Evolutionary conservation across 2,797 vertebrate genomes (phyloP), one percentile per base, ranked within the genome.

Genomic region (Phrynocephalus forsythii): DNA sequence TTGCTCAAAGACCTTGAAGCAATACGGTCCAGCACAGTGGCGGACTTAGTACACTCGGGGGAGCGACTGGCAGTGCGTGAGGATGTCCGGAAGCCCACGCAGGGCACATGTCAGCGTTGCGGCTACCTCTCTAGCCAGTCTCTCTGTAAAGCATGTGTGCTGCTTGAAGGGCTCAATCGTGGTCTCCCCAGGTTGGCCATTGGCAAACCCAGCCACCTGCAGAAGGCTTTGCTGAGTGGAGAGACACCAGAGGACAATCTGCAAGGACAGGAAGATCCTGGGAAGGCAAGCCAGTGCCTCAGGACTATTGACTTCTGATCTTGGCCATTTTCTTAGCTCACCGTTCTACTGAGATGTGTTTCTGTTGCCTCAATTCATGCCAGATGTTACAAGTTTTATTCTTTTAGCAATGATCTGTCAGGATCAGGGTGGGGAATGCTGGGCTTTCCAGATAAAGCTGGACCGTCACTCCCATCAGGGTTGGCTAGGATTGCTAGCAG

Each of bases 21-120:
- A 4, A 89, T 97, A 72, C 95, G 98, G 73, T 95, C 98, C 1
- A 98, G 98, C 28, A 94, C 97, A 6, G 98, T 98, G 86, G 97
- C 98, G 44, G 98, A 98, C 44, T 95, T 99, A 82, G 97, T 98
- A 90, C 98, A 99, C 94, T 98, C 98, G 0, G 98, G 98, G 0
- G 98, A 98, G 93, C 98, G 98, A 87, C 95, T 99, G 81, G 97
- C 97, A 0, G 95, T 98, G 88, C 96, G 96, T 15, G 96, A 98
- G 0, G 96, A 97, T 0, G 97, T 98, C 69, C 97, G 95, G 87
- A 92, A 95, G 83, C 95, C 95, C 2, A 90, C 83, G 7, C 97
- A 98, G 91, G 97, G 97, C 26, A 96, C 95, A 26, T 98, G 98
- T 79, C 88, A 86, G 0, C 97, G 97, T 44, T 99, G 98, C 18